Evolutionary conservation across 2,113 vertebrate species (phyloP), one percentile per base, ranked within the genome.

Genomic region (Noctilio leporinus): DNA sequence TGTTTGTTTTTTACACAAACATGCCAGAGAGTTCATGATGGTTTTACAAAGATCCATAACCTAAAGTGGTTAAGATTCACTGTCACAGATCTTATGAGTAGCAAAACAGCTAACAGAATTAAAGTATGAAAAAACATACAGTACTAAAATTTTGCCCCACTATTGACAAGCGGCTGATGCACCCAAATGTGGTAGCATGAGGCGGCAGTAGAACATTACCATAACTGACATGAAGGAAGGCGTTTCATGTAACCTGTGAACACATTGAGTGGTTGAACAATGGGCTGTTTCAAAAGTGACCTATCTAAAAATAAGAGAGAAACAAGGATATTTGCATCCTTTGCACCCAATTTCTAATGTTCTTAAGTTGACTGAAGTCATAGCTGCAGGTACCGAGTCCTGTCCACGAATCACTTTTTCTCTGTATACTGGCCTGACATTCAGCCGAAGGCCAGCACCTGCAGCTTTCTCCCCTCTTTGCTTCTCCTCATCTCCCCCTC

Each of bases 311-410:
- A 45, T 24, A 17, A 7, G 0, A 55, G 20, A 73, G 77, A 43
- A 43, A 77, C 22, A 10, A n/a, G 35, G 82, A 15, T 90, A 28
- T 72, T 28, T 57, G 19, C 51, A 12, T 43, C 67, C 86, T 65
- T 76, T 40, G 30, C 24, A 47, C 53, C 57, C 40, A 57, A 33
- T 4, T 17, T 22, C 51, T 65, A 45, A 35, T 49, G 85, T 47
- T 83, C 51, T 40, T 20, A 24, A 55, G 55, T n/a, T 19, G 49
- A 7, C 33, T 33, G 30, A 47, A 7, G 45, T 45, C 14, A 0
- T 38, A n/a, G 65, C 69, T 24, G 3, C 10, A 0, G n/a, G 10
- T 1, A 0, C 19, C n/a, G 59, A 4, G 1, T 38, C 69, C 0
- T 1, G 8, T 49, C 30, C 51, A 28, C 7, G 4, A 10, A 0